Base-by-base conservation (phyloP, 2,888 invertebrate genomes). In the Amorpha juglandis region DNA sequence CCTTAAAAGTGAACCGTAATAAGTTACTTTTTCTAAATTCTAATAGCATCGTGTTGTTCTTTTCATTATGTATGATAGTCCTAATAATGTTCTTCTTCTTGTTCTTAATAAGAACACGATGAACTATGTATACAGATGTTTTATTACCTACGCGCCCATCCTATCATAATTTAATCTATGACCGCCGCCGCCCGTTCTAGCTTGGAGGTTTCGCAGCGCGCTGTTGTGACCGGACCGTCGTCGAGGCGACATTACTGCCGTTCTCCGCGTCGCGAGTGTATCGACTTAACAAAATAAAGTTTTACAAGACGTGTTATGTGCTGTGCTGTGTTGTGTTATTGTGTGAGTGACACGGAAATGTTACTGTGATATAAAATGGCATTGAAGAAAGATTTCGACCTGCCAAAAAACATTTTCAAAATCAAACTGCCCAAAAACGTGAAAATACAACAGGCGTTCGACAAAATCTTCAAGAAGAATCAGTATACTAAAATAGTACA, bases 401-500 rank as follows among this genome's bases (percentile, higher is more conserved):
- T 89, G 42, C 86, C 88, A 67, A 84, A 80, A 74, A 92, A 84
- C 85, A 88, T 90, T 80, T 88, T 92, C 74, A 93, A 92, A 80
- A 81, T 83, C 66, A 83, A 83, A 80, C 71, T 83, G 0, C 83
- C 82, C 9, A 83, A 83, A 83, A 88, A 82, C 76, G 86, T 89
- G 7, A 92, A 91, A 78, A 78, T 92, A 64, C 85, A 85, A 77
- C 88, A 89, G 74, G 92, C 92, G 4, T 79, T 93, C 78, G 91
- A 92, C 70, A 91, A 87, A 77, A 77, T 92, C 68, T 92, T 93
- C 82, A 90, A 91, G 82, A 89, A 87, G 83, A 92, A 90, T 76
- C 91, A 81, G 78, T 92, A 93, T 79, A 91, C 88, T 14, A 93
- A 93, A 90, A 93, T 93, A 84, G 92, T 87, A 82, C 89, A 92